Evolutionary conservation across 92 coral and sea anemone species (phyloP), one percentile per base, ranked within the genome.

Genomic region (Umimayanthus kanabou): DNA sequence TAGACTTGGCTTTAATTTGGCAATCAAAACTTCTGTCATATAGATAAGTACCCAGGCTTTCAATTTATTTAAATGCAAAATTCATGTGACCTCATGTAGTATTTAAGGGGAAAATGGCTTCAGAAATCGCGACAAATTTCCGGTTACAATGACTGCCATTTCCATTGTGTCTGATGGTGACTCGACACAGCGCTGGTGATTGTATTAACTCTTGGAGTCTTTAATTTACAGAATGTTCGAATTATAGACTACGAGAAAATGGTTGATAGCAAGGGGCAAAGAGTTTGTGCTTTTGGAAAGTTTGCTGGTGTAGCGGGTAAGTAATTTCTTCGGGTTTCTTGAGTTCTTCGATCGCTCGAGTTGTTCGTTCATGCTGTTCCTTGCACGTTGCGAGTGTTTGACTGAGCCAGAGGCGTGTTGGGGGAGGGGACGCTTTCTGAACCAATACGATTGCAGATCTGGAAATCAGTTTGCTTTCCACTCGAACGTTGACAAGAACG

Each of bases 241-340:
- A 78, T 97, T 30, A 92, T 97, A 53, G 99, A 97, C 77, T 97
- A 97, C 86, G 99, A 97, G 90, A 95, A 96, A 74, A 97, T 97
- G 99, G 95, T 95, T 14, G 97, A 97, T 80, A 79, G 89, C 23
- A 97, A 90, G 81, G 98, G 99, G 39, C 98, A 91, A 29, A 90
- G 99, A 93, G 99, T 97, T 33, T 96, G 98, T 85, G 99, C 99
- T 57, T 97, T 97, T 88, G 99, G 99, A 8, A 97, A 97, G 80
- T 97, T 97, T 82, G 99, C 99, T 14, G 99, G 99, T n/a, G 99
- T 97, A 6, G 99, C 98, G 77, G 99, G 99, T 97, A 85, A 15
- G 93, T 26, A 79, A 14, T 2, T 73, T 66, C 7, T 33, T 33
- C 37, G 37, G 37, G 37, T 33, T 33, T 33, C 37, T 33, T 33